Conservation (phyloP, 2,888 invertebrate species). For the Doris montereyensis region DNA sequence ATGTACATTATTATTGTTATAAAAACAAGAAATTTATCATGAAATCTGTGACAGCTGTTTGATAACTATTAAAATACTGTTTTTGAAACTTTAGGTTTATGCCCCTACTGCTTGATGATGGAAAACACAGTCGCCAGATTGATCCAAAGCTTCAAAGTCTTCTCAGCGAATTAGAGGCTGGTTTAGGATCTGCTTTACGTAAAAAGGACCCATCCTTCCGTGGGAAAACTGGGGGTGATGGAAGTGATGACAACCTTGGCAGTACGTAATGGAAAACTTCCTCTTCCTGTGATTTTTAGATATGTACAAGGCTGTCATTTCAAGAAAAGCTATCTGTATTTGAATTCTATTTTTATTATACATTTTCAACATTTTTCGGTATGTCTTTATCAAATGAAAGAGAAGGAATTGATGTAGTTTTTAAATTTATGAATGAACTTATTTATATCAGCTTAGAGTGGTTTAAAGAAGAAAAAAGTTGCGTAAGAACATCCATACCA, state of each 20-base stretch:
- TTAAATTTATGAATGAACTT: no score
- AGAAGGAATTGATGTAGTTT: no score
- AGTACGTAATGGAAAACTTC: conserved; percentile 55
- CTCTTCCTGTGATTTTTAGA: background rate
- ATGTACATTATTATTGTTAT: no score
- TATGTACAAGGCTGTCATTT: background rate
- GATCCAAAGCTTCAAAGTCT: conserved; percentile 75
- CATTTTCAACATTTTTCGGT: no score
- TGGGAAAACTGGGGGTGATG: conserved; percentile 54
- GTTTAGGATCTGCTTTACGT: conserved; percentile 72
- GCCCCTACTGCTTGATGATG: conserved; percentile 74
- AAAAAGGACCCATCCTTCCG: conserved; percentile 65
- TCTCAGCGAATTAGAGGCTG: conserved; percentile 74
- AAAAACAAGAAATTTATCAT: no score
- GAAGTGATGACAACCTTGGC: conserved; percentile 63
- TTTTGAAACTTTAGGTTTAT: conserved; percentile 72
- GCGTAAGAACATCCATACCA: no score
- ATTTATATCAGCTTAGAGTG: no score
- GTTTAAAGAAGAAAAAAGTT: no score
- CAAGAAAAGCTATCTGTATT: no score
- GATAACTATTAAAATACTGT: no score
- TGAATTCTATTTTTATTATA: background rate
- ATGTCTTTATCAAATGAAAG: no score
- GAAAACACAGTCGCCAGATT: conserved; percentile 71
- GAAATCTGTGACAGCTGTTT: no score